These are phyloP conservation scores for Caenorhabditis becei DNA, from an alignment of 2,888 invertebrate genomes.

Conservation along the genomic window DNA sequence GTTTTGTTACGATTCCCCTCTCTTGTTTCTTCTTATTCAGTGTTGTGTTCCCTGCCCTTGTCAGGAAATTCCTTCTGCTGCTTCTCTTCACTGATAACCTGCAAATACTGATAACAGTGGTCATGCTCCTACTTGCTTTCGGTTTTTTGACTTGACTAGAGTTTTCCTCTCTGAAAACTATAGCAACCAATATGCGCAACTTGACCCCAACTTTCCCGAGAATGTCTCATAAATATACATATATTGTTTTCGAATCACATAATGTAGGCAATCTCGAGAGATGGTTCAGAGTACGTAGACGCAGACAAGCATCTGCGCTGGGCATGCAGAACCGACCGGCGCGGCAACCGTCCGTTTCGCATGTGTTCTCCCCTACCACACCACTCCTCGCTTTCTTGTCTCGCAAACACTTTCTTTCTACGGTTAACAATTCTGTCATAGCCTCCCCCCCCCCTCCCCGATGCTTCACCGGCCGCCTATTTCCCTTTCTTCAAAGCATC, in stretches of 20 bases:
- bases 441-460: slow-evolving; percentile 7
- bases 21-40: too few species aligned
- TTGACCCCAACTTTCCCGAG: too few species aligned
- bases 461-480: slow-evolving; percentile 10
- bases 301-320: background rate
- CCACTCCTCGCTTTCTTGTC: slow-evolving; percentile 16
- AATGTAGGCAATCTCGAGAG: slow-evolving; percentile 52
- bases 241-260: slow-evolving; percentile 12
- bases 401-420: slow-evolving; percentile 48
- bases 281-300: background rate
- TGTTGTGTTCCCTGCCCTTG: too few species aligned
- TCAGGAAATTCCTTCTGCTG: too few species aligned
- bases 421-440: slow-evolving; percentile 37
- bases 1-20: too few species aligned
- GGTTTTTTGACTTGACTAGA: background rate
- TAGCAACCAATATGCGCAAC: too few species aligned
- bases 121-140: too few species aligned
- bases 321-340: slow-evolving; percentile 37
- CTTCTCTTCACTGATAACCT: too few species aligned
- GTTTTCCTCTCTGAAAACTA: background rate
- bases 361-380: slow-evolving; percentile 19
- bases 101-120: too few species aligned
- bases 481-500: slow-evolving; percentile 8
- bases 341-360: slow-evolving; percentile 22
- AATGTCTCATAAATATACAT: slow-evolving; percentile 9